Conservation (phyloP, 2,113 vertebrate species). For the Bungarus multicinctus region DNA sequence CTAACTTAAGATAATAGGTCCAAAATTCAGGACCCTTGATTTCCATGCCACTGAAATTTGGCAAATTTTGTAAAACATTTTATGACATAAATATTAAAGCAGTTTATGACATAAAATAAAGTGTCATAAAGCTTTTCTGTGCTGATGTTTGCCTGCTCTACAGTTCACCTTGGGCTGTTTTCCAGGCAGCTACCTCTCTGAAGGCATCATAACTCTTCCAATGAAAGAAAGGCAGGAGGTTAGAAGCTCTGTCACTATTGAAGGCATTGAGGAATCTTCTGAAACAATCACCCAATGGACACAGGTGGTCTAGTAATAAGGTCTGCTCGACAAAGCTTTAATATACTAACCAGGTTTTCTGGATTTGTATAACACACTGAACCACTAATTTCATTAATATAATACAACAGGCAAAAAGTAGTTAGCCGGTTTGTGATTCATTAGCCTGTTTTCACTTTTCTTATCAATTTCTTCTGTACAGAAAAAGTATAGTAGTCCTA, state of each 20-base stretch:
- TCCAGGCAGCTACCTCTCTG: too few species aligned
- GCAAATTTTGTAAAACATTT: neutral
- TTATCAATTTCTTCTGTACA: neutral
- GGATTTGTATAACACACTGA: neutral
- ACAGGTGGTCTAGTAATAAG: neutral
- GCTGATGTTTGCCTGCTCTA: neutral
- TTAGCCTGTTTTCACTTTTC: neutral
- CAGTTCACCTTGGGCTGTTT: neutral
- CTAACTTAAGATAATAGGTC: neutral
- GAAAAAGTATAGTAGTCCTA: neutral
- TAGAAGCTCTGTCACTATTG: too few species aligned
- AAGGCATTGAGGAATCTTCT: neutral
- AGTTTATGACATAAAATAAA: neutral
- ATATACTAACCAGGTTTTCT: neutral
- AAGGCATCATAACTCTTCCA: too few species aligned
- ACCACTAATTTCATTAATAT: neutral
- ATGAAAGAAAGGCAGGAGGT: too few species aligned
- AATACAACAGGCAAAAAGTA: neutral
- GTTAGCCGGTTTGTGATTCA: neutral
- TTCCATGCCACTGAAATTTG: neutral
- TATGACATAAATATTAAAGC: neutral
- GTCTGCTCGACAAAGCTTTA: neutral
- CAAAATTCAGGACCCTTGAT: neutral
- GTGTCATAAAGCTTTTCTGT: neutral
- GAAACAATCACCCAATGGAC: neutral